Percentiles rank a stretch among this genome's conserved stretches.
phyloP scores from a whole-genome alignment of 2,888 invertebrate species.

The Idaea biselata region DNA sequence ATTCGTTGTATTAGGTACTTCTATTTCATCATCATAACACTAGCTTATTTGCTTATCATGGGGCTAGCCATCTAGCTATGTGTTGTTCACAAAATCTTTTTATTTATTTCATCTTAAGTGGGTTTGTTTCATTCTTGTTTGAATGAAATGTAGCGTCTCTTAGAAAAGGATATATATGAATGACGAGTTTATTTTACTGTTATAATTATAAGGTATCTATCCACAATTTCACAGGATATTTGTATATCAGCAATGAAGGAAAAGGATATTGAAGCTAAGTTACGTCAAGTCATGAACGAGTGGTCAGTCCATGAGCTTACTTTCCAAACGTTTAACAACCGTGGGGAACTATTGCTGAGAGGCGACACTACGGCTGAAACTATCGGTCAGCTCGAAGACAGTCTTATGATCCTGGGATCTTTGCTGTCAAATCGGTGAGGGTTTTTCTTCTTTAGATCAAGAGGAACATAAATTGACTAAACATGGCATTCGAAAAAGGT shows the following conservation, averaged over 20 bases:
- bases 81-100: no score
- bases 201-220: constrained; percentile 4
- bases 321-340: constrained; percentile 96
- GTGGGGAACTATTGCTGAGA: constrained; percentile 93
- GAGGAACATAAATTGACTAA: no score
- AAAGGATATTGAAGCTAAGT: constrained; percentile 97
- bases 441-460: not conserved
- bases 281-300: constrained; percentile 96
- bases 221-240: constrained; percentile 84
- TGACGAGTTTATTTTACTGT: no score
- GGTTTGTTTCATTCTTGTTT: no score
- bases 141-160: no score
- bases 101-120: no score
- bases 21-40: no score
- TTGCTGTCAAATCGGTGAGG: constrained; percentile 91
- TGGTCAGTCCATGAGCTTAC: constrained; percentile 96
- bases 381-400: constrained; percentile 96
- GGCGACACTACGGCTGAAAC: constrained; percentile 98
- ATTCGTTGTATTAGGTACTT: no score
- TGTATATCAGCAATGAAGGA: constrained; percentile 99
- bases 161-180: no score
- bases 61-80: no score
- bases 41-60: no score
- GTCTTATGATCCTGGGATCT: constrained; percentile 97
- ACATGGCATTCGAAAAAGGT: no score